A percentile compares a stretch with the other conserved stretches of the same genome.
These are phyloP conservation scores for Pygoscelis adeliae DNA, from an alignment of 2,113 vertebrate species.

Conservation along the genomic window DNA sequence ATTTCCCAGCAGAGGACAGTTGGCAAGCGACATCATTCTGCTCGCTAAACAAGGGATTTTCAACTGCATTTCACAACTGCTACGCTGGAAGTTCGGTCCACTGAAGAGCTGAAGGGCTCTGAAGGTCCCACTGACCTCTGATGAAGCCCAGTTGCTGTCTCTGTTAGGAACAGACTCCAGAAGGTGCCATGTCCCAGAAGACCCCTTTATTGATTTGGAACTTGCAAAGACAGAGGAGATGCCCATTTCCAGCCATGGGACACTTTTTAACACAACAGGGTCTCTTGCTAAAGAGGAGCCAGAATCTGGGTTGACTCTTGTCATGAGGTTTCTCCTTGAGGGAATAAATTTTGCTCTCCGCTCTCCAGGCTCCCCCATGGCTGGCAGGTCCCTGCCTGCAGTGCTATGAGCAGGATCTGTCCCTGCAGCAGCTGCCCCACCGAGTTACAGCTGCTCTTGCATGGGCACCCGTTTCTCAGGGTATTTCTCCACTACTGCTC, in stretches of 20 bases:
- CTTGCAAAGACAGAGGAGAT: neutral
- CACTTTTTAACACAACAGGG: neutral
- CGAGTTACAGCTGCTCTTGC: neutral
- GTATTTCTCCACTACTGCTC: neutral
- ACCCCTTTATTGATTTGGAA: neutral
- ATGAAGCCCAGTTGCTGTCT: neutral
- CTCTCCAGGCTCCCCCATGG: too few relatives aligned
- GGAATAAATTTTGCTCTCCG: neutral
- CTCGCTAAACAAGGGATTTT: neutral
- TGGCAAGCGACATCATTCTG: neutral
- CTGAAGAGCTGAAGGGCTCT: neutral
- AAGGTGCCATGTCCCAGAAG: neutral
- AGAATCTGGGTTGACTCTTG: neutral
- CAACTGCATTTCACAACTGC: neutral
- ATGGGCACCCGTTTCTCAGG: fast-evolving
- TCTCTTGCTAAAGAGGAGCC: neutral
- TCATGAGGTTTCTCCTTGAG: neutral
- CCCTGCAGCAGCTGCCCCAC: neutral
- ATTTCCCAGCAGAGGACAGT: neutral
- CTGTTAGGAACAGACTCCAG: neutral
- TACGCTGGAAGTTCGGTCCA: neutral
- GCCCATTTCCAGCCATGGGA: too few relatives aligned
- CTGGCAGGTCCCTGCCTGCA: neutral
- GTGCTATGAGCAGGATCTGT: neutral
- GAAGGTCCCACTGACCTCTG: neutral